These are phyloP conservation scores for Artemisiospiza belli DNA, from an alignment of 2,113 vertebrate species.

Conservation along the genomic window DNA sequence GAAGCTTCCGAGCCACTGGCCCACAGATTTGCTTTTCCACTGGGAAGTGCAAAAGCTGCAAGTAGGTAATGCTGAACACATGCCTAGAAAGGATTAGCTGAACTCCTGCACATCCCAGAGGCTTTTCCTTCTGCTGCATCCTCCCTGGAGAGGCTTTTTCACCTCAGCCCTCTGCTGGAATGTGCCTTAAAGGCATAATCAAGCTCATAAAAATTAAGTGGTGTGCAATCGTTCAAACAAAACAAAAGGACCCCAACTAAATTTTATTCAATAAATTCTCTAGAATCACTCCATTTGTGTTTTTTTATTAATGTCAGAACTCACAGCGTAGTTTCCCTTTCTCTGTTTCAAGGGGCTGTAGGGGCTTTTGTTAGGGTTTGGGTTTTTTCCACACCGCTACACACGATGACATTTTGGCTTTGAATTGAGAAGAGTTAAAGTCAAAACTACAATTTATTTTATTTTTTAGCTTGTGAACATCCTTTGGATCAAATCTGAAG, in stretches of 20 bases:
- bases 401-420: neutral
- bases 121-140: constrained; percentile 38
- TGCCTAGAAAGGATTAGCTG: constrained; percentile 41
- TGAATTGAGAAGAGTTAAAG: neutral
- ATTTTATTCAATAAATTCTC: constrained; percentile 49
- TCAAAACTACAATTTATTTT: neutral
- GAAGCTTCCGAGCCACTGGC: neutral
- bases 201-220: constrained; percentile 63
- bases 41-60: neutral
- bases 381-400: neutral
- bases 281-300: constrained; percentile 38
- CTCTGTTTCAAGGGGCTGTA: neutral
- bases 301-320: constrained; percentile 46
- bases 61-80: neutral
- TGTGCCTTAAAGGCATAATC: constrained; percentile 47
- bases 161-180: constrained; percentile 44
- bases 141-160: constrained; percentile 46
- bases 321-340: neutral
- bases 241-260: constrained; percentile 14
- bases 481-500: neutral
- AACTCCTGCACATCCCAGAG: constrained; percentile 33
- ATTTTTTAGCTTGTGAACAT: neutral
- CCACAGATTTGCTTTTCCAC: neutral
- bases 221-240: neutral
- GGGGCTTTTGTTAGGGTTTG: neutral